Evolutionary conservation across 2,113 vertebrate genomes (phyloP).

Genomic region (Copsychus sechellarum): DNA sequence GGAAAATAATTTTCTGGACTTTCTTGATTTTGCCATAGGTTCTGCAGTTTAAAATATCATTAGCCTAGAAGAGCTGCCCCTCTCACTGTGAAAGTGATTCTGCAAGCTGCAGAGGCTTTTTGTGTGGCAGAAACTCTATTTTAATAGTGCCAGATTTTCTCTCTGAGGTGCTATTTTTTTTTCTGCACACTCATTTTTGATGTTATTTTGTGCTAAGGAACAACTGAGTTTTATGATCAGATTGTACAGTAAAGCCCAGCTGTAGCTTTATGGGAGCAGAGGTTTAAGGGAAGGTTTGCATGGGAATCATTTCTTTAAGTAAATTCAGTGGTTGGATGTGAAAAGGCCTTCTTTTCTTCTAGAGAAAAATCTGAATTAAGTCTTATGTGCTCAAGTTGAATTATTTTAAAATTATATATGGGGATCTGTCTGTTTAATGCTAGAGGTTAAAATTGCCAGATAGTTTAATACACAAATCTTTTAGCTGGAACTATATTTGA

Average conservation of each 20-base stretch:
- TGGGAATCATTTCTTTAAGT: neutral
- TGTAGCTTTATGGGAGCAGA: neutral
- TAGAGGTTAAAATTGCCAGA: neutral
- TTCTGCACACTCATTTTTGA: neutral
- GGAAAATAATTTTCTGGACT: neutral
- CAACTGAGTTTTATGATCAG: neutral
- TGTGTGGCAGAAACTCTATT: neutral
- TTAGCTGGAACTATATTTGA: neutral
- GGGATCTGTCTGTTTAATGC: neutral
- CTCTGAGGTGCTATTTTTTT: neutral
- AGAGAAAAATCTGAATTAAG: neutral
- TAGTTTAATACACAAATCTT: neutral
- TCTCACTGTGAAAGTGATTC: neutral
- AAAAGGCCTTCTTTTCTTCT: neutral
- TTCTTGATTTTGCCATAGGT: neutral
- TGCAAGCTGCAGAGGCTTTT: neutral
- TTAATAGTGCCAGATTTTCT: neutral
- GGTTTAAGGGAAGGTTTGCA: neutral
- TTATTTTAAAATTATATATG: neutral
- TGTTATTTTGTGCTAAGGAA: neutral
- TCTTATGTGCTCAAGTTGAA: neutral
- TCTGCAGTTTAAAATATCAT: neutral
- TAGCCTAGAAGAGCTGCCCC: neutral
- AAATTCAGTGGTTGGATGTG: neutral
- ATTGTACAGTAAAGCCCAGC: neutral